These are phyloP conservation scores for Piaya cayana DNA, from an alignment of 2,113 vertebrate species.

Conservation along the genomic window DNA sequence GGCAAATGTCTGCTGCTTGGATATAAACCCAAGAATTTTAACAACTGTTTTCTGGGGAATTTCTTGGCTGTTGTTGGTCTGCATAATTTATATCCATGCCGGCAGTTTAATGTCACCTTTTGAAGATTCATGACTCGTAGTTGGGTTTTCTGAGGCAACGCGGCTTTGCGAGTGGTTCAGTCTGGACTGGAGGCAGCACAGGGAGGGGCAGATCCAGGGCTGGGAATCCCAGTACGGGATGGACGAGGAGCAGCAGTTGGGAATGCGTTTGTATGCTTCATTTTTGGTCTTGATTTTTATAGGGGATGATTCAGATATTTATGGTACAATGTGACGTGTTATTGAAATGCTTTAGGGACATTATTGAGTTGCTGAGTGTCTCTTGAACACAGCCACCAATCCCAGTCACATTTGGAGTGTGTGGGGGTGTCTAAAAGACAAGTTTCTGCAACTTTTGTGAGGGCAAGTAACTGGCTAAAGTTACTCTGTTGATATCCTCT, in stretches of 20 bases:
- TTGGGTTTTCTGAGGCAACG: neutral
- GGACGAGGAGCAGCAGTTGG: neutral
- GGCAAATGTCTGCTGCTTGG: neutral
- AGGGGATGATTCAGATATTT: neutral
- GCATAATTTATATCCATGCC: neutral
- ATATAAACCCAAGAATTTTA: slow-evolving; percentile 1
- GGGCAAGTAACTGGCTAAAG: neutral
- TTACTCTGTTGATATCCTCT: neutral
- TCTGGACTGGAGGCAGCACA: neutral
- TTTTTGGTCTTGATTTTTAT: neutral
- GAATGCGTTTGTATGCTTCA: neutral
- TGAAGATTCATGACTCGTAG: neutral
- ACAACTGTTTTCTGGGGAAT: neutral
- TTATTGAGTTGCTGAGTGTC: neutral
- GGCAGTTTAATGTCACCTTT: neutral
- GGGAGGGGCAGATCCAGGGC: neutral
- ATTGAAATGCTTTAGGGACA: neutral
- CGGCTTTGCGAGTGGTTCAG: neutral
- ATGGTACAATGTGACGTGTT: fast-evolving
- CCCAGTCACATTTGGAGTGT: neutral
- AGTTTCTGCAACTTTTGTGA: neutral
- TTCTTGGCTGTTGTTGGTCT: neutral
- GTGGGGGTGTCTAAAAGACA: neutral
- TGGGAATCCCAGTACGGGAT: neutral
- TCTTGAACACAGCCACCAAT: neutral